Evolutionary conservation across 2,113 vertebrate species (phyloP).

Genomic region (human): DNA sequence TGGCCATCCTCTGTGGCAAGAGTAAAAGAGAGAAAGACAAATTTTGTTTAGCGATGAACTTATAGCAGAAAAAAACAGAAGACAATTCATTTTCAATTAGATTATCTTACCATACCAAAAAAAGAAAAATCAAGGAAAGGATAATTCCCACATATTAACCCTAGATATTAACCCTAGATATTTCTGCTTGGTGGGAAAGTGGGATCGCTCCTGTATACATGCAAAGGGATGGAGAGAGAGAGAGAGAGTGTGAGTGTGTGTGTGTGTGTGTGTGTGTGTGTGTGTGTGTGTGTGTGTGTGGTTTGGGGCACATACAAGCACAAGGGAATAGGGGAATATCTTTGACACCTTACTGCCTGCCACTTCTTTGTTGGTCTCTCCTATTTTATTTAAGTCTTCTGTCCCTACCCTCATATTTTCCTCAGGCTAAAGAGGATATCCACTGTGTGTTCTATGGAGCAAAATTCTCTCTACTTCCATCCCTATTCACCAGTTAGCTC

Average conservation of each 20-base stretch:
- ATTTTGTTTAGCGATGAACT: not conserved
- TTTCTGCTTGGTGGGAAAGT: not conserved
- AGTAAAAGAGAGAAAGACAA: constrained; percentile 6
- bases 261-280: not conserved
- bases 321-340: not conserved
- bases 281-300: too few species aligned
- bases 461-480: not conserved
- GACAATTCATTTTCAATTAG: not conserved
- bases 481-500: not conserved
- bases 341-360: not conserved
- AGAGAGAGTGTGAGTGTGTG: not conserved
- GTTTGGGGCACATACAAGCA: not conserved
- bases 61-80: constrained; percentile 32
- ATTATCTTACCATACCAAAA: not conserved
- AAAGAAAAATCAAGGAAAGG: not conserved
- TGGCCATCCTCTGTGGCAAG: not conserved
- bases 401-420: not conserved
- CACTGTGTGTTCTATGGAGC: not conserved
- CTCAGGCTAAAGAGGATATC: not conserved
- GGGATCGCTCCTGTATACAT: not conserved
- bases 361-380: not conserved
- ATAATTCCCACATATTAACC: not conserved
- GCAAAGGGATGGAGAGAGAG: not conserved
- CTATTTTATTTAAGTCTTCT: constrained; percentile 30
- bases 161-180: not conserved